These are phyloP conservation scores for Patiria miniata DNA, from an alignment of 35 echinoderm and acorn worm species.

Conservation along the genomic window DNA sequence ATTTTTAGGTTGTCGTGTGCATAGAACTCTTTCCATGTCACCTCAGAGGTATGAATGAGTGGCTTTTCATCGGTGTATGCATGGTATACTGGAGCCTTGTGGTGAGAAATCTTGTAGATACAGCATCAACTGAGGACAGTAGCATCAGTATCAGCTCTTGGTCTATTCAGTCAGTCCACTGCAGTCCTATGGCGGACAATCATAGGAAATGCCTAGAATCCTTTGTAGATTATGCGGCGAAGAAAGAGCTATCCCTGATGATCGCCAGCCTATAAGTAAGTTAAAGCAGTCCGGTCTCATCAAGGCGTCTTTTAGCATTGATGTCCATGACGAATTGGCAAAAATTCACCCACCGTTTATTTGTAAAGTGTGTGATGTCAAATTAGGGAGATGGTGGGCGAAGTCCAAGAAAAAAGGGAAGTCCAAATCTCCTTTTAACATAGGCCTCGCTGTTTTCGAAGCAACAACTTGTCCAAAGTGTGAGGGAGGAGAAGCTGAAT, in stretches of 20 bases:
- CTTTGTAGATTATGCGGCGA: neutral
- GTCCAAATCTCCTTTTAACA: constrained; percentile 15
- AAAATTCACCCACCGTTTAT: constrained; percentile 45
- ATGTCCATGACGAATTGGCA: constrained; percentile 18
- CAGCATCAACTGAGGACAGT: too few species aligned
- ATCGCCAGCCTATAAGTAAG: neutral
- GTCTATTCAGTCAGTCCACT: too few species aligned
- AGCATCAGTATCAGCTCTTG: too few species aligned
- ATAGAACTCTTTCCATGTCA: too few species aligned
- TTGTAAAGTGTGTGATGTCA: constrained; percentile 42
- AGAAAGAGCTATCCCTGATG: neutral
- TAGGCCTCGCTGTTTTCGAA: neutral
- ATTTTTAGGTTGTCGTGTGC: too few species aligned
- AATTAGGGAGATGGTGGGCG: constrained; percentile 31
- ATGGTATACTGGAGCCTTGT: too few species aligned
- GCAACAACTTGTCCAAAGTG: constrained; percentile 7
- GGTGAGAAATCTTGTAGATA: too few species aligned
- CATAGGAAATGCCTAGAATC: neutral
- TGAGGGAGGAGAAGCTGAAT: neutral
- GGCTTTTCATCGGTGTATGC: too few species aligned
- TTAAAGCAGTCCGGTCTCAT: neutral
- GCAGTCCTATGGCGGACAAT: too few species aligned
- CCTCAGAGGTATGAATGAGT: too few species aligned
- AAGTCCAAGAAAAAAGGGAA: constrained; percentile 11
- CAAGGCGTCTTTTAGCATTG: constrained; percentile 6